Base-by-base conservation (phyloP, 2,113 vertebrate species). In the Meriones unguiculatus region DNA sequence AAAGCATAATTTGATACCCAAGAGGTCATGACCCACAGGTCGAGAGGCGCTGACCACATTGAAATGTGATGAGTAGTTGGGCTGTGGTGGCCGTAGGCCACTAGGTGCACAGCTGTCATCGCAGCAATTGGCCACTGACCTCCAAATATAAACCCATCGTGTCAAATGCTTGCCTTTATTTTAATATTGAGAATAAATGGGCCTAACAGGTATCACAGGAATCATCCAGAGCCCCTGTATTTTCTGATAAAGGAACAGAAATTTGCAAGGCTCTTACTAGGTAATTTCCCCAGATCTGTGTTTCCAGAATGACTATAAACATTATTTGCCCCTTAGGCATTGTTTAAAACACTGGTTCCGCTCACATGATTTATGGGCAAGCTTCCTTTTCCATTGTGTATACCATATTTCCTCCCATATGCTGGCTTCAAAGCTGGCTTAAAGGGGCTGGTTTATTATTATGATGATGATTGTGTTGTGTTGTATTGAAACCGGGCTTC, bases 371-470 rank as follows among this genome's bases (percentile, higher is more conserved):
- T 98, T 97, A 97, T 97, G 96, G 95, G 96, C 92, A 96, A 95
- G 93, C 96, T 97, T 97, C 78, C 87, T 69, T 90, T 94, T 95
- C 93, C 93, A 52, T 95, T 72, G 17, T 94, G 88, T 95, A 73
- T 92, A 90, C 92, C 97, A 97, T 97, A 97, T 97, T 97, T 97
- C 86, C 81, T 95, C 94, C 97, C 97, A 90, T 97, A 97, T 96
- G 96, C 59, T 97, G 67, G 54, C 90, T 95, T 93, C 69, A 95
- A 75, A 77, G 59, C 72, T 76, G 72, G 95, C 91, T 96, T 89
- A 72, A 87, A 93, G 67, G 82, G 84, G 22, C 46, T 73, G 73
- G 52, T 25, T 54, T 88, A 70, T 73, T 88, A 38, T 57, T 10
- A 30, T 30, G 10, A 7, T 28, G 12, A 57, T 57, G 12, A 57